Percentiles rank a stretch among this genome's conserved stretches.
phyloP scores from a whole-genome alignment of 30 jellyfish, hydroid and myxozoan genomes.

The Pelagia noctiluca region DNA sequence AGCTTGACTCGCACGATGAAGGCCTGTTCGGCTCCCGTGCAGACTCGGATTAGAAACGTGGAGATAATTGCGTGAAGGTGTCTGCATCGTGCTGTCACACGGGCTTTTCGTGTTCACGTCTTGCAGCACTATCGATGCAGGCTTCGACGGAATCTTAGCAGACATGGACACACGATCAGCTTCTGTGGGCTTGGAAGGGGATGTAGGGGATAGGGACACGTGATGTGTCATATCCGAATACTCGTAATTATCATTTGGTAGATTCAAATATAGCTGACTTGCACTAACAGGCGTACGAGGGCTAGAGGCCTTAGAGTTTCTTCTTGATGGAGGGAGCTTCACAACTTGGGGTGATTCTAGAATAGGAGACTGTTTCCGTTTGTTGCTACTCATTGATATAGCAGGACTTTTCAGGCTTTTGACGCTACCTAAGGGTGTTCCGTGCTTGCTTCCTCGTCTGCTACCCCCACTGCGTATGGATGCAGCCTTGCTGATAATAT shows the following conservation, averaged over 20 bases:
- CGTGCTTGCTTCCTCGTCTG: constrained; percentile 30
- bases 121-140: background rate
- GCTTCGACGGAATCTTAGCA: background rate
- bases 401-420: constrained; percentile 30
- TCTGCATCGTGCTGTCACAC: background rate
- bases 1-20: too few relatives aligned
- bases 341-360: background rate
- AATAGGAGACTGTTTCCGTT: background rate
- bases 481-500: constrained; percentile 39
- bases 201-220: too few relatives aligned
- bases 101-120: background rate
- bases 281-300: background rate
- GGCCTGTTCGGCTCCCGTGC: background rate
- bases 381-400: background rate
- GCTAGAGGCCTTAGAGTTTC: background rate
- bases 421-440: background rate
- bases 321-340: background rate
- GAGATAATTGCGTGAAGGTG: background rate
- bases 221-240: too few relatives aligned
- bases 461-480: constrained; percentile 47
- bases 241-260: too few relatives aligned
- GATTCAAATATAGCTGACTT: too few relatives aligned
- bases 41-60: background rate
- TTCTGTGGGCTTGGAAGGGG: too few relatives aligned
- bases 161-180: too few relatives aligned